phyloP scores from a whole-genome alignment of 2,113 vertebrate genomes.

The Triplophysa tibetana region DNA sequence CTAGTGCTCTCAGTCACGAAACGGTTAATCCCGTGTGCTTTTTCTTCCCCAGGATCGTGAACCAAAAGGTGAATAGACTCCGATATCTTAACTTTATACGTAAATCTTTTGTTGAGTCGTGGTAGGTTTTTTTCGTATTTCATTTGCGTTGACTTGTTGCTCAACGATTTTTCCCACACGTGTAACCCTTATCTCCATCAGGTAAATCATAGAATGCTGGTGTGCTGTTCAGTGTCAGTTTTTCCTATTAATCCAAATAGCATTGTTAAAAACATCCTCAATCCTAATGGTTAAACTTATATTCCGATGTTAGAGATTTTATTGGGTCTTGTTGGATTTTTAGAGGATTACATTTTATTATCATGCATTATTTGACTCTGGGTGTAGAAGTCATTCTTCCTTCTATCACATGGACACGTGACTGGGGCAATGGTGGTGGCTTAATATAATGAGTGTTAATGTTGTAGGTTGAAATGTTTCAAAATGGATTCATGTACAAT shows the following conservation, averaged over 20 bases:
- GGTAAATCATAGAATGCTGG: background rate
- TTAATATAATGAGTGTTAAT: no score
- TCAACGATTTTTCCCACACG: background rate
- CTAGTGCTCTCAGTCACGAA: background rate
- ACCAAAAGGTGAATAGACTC: background rate
- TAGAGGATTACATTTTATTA: no score
- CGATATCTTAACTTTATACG: background rate
- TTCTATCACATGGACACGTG: no score
- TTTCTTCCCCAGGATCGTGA: background rate
- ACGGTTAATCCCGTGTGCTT: slow-evolving; percentile 3
- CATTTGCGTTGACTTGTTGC: slow-evolving; percentile 14
- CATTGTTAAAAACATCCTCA: no score
- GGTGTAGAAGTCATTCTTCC: no score
- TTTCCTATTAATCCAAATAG: background rate
- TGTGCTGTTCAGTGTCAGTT: background rate
- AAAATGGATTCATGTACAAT: no score
- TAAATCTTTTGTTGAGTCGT: background rate
- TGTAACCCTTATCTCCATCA: background rate
- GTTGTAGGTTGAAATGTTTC: no score
- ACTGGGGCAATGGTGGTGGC: no score
- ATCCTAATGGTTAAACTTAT: no score
- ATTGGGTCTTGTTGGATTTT: no score
- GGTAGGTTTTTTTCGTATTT: background rate
- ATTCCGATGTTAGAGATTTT: no score
- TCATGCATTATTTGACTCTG: no score